These are phyloP conservation scores for Onychomys leucogaster DNA, from an alignment of 2,797 vertebrate species.

Conservation along the genomic window DNA sequence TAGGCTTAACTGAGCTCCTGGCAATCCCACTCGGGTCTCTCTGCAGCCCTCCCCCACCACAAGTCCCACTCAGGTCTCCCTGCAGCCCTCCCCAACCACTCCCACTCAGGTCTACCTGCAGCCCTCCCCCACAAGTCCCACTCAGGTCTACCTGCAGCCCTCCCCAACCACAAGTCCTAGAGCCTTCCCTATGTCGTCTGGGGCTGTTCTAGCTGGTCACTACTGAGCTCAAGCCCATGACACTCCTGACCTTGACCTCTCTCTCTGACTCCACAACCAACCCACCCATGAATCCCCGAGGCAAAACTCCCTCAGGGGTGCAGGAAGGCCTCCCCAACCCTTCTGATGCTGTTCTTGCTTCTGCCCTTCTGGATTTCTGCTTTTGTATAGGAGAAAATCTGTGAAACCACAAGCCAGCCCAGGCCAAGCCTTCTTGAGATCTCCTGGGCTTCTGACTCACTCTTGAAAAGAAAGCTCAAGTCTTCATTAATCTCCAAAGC, in stretches of 20 bases:
- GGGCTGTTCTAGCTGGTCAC: background rate
- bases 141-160: background rate
- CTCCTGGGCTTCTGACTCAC: background rate
- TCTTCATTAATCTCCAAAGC: background rate
- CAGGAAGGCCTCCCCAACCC: background rate
- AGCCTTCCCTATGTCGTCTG: background rate
- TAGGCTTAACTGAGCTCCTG: background rate
- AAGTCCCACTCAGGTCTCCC: background rate
- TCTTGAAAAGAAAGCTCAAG: background rate
- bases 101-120: background rate
- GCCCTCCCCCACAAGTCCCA: background rate
- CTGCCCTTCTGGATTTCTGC: background rate
- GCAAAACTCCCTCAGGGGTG: background rate
- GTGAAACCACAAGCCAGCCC: background rate
- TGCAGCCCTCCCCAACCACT: background rate
- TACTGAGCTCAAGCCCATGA: background rate
- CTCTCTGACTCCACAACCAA: background rate
- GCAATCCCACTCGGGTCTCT: background rate
- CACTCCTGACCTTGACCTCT: too few species aligned
- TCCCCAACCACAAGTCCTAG: background rate
- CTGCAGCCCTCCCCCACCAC: background rate
- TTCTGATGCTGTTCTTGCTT: background rate
- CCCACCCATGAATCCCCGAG: background rate
- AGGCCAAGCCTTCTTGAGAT: background rate
- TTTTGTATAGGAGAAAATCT: background rate